Evolutionary conservation across 2,113 vertebrate genomes (phyloP).

Genomic region (Calypte anna): DNA sequence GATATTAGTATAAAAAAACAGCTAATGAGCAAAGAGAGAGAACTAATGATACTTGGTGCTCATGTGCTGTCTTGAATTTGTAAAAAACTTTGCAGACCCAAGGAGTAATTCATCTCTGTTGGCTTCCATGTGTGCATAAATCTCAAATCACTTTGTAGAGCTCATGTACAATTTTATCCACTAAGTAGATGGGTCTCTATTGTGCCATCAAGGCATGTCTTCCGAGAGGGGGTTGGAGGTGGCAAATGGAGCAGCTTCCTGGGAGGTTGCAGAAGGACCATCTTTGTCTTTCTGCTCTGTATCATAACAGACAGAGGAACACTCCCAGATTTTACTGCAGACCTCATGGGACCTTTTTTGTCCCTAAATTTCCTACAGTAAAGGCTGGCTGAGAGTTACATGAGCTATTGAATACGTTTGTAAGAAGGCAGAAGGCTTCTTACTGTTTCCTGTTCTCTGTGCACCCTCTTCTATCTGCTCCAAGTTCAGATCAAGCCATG

Average conservation of each 20-base stretch:
- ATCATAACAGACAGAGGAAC: neutral
- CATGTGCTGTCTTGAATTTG: neutral
- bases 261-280: neutral
- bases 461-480: neutral
- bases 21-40: neutral
- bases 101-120: neutral
- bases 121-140: neutral
- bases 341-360: neutral
- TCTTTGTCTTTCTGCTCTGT: neutral
- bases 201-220: neutral
- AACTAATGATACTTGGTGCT: neutral
- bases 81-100: neutral
- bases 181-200: neutral
- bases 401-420: neutral
- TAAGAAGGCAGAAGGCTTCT: neutral
- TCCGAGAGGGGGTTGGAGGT: neutral
- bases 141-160: neutral
- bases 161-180: neutral
- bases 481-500: rapidly evolving
- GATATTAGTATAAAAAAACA: neutral
- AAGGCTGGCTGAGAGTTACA: neutral
- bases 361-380: neutral
- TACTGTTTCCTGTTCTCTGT: neutral
- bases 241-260: neutral
- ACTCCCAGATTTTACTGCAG: neutral